These are phyloP conservation scores for Mesoligia furuncula DNA, from an alignment of 2,888 invertebrate genomes.

Conservation along the genomic window DNA sequence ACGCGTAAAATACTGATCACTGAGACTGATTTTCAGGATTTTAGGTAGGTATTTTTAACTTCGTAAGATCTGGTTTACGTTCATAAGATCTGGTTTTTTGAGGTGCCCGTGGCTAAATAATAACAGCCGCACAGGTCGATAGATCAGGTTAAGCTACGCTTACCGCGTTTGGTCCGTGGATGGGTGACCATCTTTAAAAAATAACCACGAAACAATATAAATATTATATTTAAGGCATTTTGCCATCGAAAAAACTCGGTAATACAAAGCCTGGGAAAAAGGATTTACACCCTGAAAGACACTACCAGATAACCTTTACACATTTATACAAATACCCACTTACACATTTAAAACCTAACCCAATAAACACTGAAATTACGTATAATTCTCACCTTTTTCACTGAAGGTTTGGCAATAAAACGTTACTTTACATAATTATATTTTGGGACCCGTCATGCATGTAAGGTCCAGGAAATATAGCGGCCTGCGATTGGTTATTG, in stretches of 20 bases:
- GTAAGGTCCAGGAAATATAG: constrained; percentile 79
- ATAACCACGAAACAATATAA: neutral
- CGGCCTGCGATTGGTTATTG: constrained; percentile 81
- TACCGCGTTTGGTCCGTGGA: too few relatives aligned
- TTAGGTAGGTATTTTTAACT: neutral
- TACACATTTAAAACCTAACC: constrained; percentile 47
- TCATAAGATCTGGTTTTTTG: neutral
- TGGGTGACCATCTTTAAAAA: too few relatives aligned
- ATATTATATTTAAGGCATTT: neutral
- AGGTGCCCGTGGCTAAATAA: too few relatives aligned
- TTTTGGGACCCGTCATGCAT: constrained; percentile 68
- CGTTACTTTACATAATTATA: constrained; percentile 67
- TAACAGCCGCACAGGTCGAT: too few relatives aligned
- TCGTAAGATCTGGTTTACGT: neutral
- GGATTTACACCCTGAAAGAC: neutral
- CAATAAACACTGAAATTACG: constrained; percentile 55
- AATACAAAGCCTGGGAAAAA: neutral
- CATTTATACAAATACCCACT: constrained; percentile 29
- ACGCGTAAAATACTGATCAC: neutral
- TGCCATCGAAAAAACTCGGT: neutral
- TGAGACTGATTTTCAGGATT: neutral
- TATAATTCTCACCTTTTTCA: constrained; percentile 63
- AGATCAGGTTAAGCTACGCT: too few relatives aligned
- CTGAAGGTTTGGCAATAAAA: constrained; percentile 63
- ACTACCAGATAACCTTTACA: neutral